Base-by-base conservation (phyloP, 2,888 invertebrate genomes). In the Xanthia icteritia region DNA sequence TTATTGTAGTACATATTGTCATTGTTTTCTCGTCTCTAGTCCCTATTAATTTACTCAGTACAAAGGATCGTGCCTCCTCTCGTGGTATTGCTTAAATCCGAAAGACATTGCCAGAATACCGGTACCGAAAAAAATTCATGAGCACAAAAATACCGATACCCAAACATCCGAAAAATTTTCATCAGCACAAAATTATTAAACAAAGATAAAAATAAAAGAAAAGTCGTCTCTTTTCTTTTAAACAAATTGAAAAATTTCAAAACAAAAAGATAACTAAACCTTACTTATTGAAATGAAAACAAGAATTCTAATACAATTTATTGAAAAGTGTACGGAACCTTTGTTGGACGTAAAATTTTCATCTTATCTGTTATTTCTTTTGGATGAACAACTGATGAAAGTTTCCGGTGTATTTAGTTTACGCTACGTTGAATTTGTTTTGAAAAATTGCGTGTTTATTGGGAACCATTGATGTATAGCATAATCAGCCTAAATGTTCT, bases 271-370 rank as follows among this genome's bases (percentile, higher is more conserved):
- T 60, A 65, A 60, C 65, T 8, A 54, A n/a, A 65, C 42, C 58
- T 78, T 66, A 79, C 80, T 79, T 79, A 79, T 27, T 80, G 58
- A 31, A 79, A 79, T 66, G 80, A 60, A 79, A 78, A 73, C 58
- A 73, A 20, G 23, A 79, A 42, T 42, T 77, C 27, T 61, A 54
- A 78, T 4, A 65, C 42, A 73, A 65, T 73, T 66, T 60, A 60
- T 60, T 73, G 78, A 58, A 64, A 64, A 45, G 9, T 56, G 17
- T 60, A 45, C 23, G 8, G 27, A 51, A 65, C 58, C 65, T 31
- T 73, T 20, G 23, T 73, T 27, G 27, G 9, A 15, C 73, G 42
- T 51, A 42, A 42, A 79, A 51, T 51, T 73, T 79, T 78, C 51
- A 66, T 73, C 13, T 78, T 73, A 80, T 79, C 78, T 73, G 23